Percentiles rank a stretch among this genome's conserved stretches.
These are phyloP conservation scores for Eira barbara DNA, from an alignment of 2,113 vertebrate species.

Conservation along the genomic window DNA sequence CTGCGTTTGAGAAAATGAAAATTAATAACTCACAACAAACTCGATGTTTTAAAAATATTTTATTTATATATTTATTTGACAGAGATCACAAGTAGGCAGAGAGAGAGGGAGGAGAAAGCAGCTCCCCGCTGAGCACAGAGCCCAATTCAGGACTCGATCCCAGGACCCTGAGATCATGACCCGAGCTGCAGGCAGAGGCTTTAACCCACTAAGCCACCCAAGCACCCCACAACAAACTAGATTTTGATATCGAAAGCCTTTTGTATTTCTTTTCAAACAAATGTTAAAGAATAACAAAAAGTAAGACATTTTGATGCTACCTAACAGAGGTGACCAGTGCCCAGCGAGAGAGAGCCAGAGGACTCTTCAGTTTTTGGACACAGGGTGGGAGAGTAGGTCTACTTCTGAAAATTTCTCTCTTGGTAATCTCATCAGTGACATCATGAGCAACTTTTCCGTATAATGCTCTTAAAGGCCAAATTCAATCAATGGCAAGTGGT, in stretches of 20 bases:
- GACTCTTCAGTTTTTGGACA: not conserved
- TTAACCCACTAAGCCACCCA: too few relatives aligned
- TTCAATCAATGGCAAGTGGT: not conserved
- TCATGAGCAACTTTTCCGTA: not conserved
- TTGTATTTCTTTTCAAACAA: not conserved
- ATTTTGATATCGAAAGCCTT: not conserved
- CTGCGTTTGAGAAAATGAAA: conserved; percentile 17
- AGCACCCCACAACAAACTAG: not conserved
- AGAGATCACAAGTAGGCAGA: too few relatives aligned
- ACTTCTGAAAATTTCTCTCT: not conserved
- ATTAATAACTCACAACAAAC: not conserved
- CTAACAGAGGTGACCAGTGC: too few relatives aligned
- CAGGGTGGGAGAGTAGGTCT: not conserved
- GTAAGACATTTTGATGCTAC: not conserved
- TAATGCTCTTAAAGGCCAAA: not conserved
- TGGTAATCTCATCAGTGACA: not conserved
- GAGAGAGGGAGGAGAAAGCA: too few relatives aligned
- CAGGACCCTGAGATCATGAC: too few relatives aligned
- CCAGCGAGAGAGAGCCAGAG: not conserved
- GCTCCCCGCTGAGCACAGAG: too few relatives aligned
- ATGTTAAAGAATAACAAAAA: not conserved
- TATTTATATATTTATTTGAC: too few relatives aligned
- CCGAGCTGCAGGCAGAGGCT: too few relatives aligned
- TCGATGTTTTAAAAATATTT: not conserved
- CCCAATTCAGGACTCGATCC: too few relatives aligned